Percentiles rank a stretch among this genome's conserved stretches.
These are phyloP conservation scores for Alexandromys fortis DNA, from an alignment of 2,113 vertebrate genomes.

Conservation along the genomic window DNA sequence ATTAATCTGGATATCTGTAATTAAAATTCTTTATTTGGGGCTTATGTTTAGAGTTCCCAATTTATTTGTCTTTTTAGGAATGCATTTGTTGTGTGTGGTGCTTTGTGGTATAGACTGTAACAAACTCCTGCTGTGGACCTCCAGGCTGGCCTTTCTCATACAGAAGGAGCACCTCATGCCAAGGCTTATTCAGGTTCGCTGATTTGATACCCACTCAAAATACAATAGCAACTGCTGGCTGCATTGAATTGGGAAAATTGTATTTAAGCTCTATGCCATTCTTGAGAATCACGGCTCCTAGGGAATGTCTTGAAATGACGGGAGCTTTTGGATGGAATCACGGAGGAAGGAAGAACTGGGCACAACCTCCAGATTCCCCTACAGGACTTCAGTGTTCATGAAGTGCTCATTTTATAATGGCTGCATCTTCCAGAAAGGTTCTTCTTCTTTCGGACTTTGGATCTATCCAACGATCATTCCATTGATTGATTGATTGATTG, in stretches of 20 bases:
- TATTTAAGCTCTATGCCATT: not conserved
- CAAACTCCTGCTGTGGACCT: not conserved
- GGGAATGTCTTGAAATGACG: not conserved
- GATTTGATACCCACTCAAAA: not conserved
- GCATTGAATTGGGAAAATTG: not conserved
- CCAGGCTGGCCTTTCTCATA: not conserved
- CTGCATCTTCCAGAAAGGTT: not conserved
- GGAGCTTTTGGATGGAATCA: not conserved
- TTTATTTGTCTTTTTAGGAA: not conserved
- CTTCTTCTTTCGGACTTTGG: not conserved
- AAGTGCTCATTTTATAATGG: not conserved
- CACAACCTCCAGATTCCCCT: not conserved
- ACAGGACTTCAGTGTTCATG: not conserved
- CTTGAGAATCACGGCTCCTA: not conserved
- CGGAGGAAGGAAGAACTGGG: not conserved
- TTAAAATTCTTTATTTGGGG: not conserved
- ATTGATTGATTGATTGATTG: too few relatives aligned
- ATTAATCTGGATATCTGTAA: not conserved
- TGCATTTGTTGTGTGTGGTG: not conserved
- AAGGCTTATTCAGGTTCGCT: not conserved
- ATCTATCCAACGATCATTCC: not conserved
- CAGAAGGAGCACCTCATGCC: not conserved
- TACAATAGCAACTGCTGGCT: not conserved
- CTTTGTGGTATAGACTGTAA: not conserved
- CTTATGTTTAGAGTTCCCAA: slow-evolving; percentile 6